Evolutionary conservation across 2,888 invertebrate species (phyloP).

Genomic region (Leptopilina syphax): DNA sequence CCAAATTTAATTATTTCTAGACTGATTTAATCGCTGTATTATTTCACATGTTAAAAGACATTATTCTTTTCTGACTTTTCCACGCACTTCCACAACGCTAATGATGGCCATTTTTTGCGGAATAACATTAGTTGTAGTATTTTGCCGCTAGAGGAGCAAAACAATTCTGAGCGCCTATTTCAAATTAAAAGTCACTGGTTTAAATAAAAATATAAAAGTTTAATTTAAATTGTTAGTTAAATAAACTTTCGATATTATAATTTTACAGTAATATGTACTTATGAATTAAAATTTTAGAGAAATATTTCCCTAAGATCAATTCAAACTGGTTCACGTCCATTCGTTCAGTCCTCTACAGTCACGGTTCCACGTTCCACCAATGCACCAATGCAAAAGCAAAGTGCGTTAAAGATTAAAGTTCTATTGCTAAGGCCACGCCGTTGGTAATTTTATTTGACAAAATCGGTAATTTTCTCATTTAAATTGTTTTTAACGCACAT

Average conservation of each 20-base stretch:
- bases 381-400: background rate
- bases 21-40: background rate
- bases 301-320: too few species aligned
- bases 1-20: background rate
- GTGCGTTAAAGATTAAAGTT: background rate
- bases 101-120: slow-evolving; percentile 26
- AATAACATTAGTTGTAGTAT: background rate
- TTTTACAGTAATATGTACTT: too few species aligned
- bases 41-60: slow-evolving; percentile 18
- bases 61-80: slow-evolving; percentile 20
- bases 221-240: too few species aligned
- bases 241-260: too few species aligned
- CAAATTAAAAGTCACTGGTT: background rate
- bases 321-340: too few species aligned
- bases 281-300: too few species aligned
- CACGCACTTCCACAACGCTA: slow-evolving; percentile 7
- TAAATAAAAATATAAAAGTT: background rate
- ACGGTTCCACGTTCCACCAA: too few species aligned
- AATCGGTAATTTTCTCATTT: background rate
- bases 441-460: background rate
- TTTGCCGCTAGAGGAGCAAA: background rate
- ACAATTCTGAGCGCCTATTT: background rate
- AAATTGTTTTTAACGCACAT: slow-evolving; percentile 15
- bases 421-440: background rate
- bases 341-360: too few species aligned